Base-by-base conservation (phyloP, 2,797 vertebrate genomes). In the Nyctibius grandis region DNA sequence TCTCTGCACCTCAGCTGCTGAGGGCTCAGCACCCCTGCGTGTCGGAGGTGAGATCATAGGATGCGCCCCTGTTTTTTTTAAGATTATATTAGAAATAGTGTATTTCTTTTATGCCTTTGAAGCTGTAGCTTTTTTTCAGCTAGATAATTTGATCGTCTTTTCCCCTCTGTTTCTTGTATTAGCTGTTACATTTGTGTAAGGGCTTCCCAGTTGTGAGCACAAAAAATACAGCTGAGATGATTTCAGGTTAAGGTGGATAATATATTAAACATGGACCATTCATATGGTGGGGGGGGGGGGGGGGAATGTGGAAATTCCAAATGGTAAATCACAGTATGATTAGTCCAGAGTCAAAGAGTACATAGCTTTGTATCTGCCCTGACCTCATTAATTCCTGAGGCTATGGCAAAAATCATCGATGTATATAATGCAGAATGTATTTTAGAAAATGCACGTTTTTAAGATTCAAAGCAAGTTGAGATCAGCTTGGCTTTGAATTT, bases 401-500 rank as follows among this genome's bases (percentile, higher is more conserved):
- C 8, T 69, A 51, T 51, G n/a, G 36, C 13, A 81, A 48, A 84
- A 84, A 54, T 59, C 6, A 15, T 50, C 28, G 73, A 13, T 22
- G 22, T 64, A 26, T 63, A 33, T 22, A 56, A 69, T 9, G 5
- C 20, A 70, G 34, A 78, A 67, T 18, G 6, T 40, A 26, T 64
- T 92, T 89, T 48, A 81, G 38, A 70, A 89, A 90, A 61, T 34
- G 3, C 0, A 31, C 15, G 0, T 7, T 8, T 70, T 59, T 42
- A 54, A 81, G 22, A 72, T 51, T 76, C 50, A 70, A 88, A 72
- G 11, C 38, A 78, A 78, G 20, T 28, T 74, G 79, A 85, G 20
- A 74, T 88, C n/a, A 74, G 4, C 45, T 85, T 80, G 59, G 36
- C 40, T 90, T 90, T 79, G 73, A 67, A 60, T 94, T 87, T 82